phyloP scores from a whole-genome alignment of 1,140 invertebrate species.

The Matsumurasca onukii region DNA sequence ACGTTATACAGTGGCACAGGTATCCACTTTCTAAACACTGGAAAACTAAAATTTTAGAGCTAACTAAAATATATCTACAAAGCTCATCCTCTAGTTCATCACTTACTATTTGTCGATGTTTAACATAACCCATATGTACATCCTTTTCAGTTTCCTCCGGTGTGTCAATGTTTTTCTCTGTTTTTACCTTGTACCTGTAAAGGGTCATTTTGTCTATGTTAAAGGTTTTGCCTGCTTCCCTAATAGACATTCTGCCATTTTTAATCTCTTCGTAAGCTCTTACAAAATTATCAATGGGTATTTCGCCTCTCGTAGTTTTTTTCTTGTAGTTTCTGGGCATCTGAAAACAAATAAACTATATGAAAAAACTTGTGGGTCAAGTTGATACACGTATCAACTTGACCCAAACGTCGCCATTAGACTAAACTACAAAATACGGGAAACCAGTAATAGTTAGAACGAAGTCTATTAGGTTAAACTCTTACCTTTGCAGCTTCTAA shows the following conservation, averaged over 20 bases:
- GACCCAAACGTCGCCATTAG: slow-evolving; percentile 19
- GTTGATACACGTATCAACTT: slow-evolving; percentile 24
- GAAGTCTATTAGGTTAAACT: background rate
- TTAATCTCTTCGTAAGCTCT: background rate
- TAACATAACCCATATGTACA: background rate
- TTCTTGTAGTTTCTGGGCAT: slow-evolving; percentile 20
- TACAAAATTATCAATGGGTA: background rate
- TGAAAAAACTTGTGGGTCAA: slow-evolving; percentile 7
- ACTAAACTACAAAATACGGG: background rate
- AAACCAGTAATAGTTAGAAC: background rate
- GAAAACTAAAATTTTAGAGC: slow-evolving; percentile 26
- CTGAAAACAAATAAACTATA: background rate
- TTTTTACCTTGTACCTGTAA: slow-evolving; percentile 8
- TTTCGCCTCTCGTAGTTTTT: slow-evolving; percentile 1
- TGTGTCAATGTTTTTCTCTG: background rate
- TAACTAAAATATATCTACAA: slow-evolving; percentile 14
- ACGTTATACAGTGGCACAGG: too few relatives aligned
- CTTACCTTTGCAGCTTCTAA: background rate
- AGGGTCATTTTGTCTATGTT: background rate
- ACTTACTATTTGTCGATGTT: background rate
- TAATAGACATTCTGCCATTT: background rate
- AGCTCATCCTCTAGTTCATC: background rate
- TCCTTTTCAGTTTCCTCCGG: background rate
- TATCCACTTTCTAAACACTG: too few relatives aligned
- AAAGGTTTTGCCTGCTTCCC: slow-evolving; percentile 10